Evolutionary conservation across 2,797 vertebrate genomes (phyloP).

Genomic region (Cossypha caffra): DNA sequence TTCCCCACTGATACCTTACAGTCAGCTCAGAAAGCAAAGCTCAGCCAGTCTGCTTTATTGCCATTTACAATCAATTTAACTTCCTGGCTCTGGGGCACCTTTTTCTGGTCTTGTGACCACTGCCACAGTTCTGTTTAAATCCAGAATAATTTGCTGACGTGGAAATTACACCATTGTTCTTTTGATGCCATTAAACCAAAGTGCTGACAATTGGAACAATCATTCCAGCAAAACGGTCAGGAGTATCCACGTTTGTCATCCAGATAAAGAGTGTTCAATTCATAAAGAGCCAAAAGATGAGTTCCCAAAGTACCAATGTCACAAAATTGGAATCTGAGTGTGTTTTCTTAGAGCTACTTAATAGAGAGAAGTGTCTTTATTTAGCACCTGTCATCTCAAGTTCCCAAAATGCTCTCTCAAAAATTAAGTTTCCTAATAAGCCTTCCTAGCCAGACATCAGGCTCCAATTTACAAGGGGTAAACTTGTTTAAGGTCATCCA

Average conservation of each 20-base stretch:
- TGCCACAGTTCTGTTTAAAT: neutral
- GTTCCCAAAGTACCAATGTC: neutral
- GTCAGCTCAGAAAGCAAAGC: neutral
- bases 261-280: slow-evolving; percentile 22
- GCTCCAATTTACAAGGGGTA: slow-evolving; percentile 42
- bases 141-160: slow-evolving; percentile 18
- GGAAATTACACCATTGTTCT: slow-evolving; percentile 41
- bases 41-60: neutral
- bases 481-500: slow-evolving; percentile 54
- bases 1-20: neutral
- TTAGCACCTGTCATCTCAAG: slow-evolving; percentile 64
- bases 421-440: slow-evolving; percentile 49
- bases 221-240: neutral
- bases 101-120: neutral
- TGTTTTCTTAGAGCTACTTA: slow-evolving; percentile 61
- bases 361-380: slow-evolving; percentile 48
- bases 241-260: neutral
- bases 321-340: slow-evolving; percentile 1
- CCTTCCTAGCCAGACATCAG: slow-evolving; percentile 42
- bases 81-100: slow-evolving; percentile 19
- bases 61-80: neutral
- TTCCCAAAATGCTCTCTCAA: slow-evolving; percentile 50
- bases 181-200: neutral
- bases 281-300: slow-evolving; percentile 29
- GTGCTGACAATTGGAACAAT: slow-evolving; percentile 10